Conservation (phyloP, 2,888 invertebrate species). For the Hoplodrina blanda region DNA sequence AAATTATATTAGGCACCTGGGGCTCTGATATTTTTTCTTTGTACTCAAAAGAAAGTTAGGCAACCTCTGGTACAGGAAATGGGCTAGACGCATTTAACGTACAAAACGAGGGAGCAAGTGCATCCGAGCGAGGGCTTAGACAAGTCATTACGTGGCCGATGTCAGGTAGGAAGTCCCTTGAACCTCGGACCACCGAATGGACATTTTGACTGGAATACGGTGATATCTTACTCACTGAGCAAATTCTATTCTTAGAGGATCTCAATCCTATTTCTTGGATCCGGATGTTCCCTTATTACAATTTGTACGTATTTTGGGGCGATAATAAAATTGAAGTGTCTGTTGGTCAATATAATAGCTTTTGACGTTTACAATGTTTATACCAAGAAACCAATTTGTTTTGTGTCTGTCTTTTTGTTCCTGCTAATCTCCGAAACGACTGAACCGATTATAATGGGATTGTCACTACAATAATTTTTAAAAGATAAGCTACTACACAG, state of each 20-base stretch:
- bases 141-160: constrained; percentile 36
- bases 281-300: background rate
- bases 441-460: too few relatives aligned
- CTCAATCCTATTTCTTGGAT: background rate
- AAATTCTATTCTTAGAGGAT: background rate
- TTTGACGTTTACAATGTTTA: too few relatives aligned
- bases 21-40: too few relatives aligned
- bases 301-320: background rate
- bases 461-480: too few relatives aligned
- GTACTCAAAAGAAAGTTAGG: too few relatives aligned
- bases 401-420: too few relatives aligned
- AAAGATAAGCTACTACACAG: too few relatives aligned
- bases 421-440: too few relatives aligned
- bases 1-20: too few relatives aligned
- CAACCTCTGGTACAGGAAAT: constrained; percentile 36
- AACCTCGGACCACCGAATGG: background rate
- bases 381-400: too few relatives aligned
- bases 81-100: constrained; percentile 27
- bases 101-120: constrained; percentile 27
- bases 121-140: constrained; percentile 31
- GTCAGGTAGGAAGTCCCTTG: constrained; percentile 27
- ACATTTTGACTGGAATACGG: constrained; percentile 11
- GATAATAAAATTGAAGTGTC: too few relatives aligned
- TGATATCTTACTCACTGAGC: constrained; percentile 14
- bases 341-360: too few relatives aligned